Percentiles rank a stretch among this genome's conserved stretches.
These are phyloP conservation scores for Pterocles orientalis DNA, from an alignment of 2,113 vertebrate genomes.

Conservation along the genomic window DNA sequence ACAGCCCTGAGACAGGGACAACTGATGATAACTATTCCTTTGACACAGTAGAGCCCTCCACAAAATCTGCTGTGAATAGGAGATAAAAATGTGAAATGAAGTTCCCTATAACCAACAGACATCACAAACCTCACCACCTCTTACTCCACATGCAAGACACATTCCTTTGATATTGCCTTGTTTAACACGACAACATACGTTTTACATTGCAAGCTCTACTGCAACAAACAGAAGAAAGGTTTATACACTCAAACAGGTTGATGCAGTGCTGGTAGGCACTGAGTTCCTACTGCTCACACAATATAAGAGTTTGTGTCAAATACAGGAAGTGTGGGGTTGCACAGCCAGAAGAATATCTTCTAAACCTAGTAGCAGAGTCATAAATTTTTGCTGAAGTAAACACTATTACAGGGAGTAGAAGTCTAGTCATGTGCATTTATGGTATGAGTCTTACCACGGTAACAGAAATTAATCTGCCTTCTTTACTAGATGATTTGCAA, in stretches of 20 bases:
- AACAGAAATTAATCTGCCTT: background rate
- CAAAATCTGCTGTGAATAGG: background rate
- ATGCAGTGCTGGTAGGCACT: background rate
- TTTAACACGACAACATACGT: background rate
- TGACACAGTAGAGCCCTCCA: background rate
- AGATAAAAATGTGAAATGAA: background rate
- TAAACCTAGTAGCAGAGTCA: background rate
- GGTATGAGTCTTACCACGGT: background rate
- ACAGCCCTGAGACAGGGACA: background rate
- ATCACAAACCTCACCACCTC: background rate
- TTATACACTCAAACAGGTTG: background rate
- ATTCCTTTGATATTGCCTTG: background rate
- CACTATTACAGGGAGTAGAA: background rate
- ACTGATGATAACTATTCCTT: background rate
- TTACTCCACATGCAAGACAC: background rate
- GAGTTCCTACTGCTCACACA: background rate
- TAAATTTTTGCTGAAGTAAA: background rate
- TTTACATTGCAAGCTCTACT: background rate
- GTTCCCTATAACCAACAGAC: background rate
- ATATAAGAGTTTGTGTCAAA: background rate
- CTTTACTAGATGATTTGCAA: background rate
- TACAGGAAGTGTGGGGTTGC: background rate
- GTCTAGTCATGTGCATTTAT: background rate
- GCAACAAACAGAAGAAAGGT: background rate
- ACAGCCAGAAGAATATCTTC: background rate